Percentiles rank a stretch among this genome's conserved stretches.
These are phyloP conservation scores for Drosophila monieri DNA, from an alignment of 2,888 invertebrate genomes.

Conservation along the genomic window DNA sequence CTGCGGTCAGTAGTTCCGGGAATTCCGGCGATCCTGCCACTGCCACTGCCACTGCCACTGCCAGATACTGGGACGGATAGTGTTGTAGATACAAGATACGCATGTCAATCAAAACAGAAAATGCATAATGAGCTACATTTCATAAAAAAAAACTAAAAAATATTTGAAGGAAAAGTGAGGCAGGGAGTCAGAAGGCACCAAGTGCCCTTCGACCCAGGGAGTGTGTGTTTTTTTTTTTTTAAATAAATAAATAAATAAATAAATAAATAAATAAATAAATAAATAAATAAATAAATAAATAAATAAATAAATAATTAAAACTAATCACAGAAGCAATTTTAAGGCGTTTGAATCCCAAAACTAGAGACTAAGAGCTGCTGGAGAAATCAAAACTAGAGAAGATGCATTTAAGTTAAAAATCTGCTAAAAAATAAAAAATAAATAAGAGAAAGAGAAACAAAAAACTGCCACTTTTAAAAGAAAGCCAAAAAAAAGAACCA, in stretches of 20 bases:
- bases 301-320: constrained; percentile 21
- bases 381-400: background rate
- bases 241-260: constrained; percentile 19
- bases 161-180: constrained; percentile 19
- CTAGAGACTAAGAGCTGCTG: background rate
- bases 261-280: too few relatives aligned
- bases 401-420: constrained; percentile 1
- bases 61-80: constrained; percentile 34
- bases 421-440: background rate
- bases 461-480: constrained; percentile 1
- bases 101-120: constrained; percentile 64
- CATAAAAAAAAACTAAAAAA: constrained; percentile 47
- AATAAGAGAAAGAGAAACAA: background rate
- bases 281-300: too few relatives aligned
- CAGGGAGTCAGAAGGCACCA: constrained; percentile 48
- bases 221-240: constrained; percentile 23
- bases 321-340: constrained; percentile 25
- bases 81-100: constrained; percentile 51
- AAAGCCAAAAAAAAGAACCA: background rate
- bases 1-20: constrained; percentile 52
- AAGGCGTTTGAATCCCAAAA: constrained; percentile 10
- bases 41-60: constrained; percentile 5
- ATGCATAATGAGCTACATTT: constrained; percentile 54
- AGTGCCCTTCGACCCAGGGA: constrained; percentile 45
- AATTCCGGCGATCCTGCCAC: constrained; percentile 22